Percentiles rank a stretch among this genome's conserved stretches.
These are phyloP conservation scores for Toxonevra muliebris DNA, from an alignment of 2,888 invertebrate species.

Conservation along the genomic window DNA sequence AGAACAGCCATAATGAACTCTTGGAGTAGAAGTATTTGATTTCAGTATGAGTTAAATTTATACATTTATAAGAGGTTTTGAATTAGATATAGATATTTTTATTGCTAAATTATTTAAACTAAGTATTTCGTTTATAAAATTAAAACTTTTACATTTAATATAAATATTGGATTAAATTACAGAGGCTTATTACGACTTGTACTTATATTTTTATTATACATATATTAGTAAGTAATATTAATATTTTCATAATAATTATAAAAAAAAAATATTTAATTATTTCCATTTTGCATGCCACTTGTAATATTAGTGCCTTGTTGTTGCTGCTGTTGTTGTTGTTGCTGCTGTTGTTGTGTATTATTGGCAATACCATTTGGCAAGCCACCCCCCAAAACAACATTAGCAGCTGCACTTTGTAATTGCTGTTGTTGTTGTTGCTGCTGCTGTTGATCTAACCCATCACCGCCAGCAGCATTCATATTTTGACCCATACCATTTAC, in stretches of 20 bases:
- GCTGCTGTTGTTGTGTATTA: constrained; percentile 35
- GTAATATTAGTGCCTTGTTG: constrained; percentile 14
- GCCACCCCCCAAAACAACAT: constrained; percentile 10
- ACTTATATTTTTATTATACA: background rate
- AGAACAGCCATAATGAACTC: no score
- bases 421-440: constrained; percentile 61
- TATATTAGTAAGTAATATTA: background rate
- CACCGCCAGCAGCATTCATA: constrained; percentile 63
- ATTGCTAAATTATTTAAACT: constrained; percentile 1
- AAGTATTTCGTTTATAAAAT: constrained; percentile 4
- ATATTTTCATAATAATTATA: background rate
- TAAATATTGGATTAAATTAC: background rate
- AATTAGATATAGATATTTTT: constrained; percentile 2
- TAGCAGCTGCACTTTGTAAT: constrained; percentile 32
- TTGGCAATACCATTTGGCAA: constrained; percentile 42
- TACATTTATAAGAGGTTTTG: no score
- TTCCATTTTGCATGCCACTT: constrained; percentile 38
- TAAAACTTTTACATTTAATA: background rate
- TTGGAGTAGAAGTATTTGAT: no score
- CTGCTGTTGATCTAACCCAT: constrained; percentile 76
- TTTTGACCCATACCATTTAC: constrained; percentile 57
- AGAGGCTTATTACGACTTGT: background rate
- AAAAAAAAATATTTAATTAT: constrained; percentile 7
- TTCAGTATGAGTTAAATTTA: no score
- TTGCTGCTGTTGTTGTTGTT: constrained; percentile 38